phyloP scores from a whole-genome alignment of 2,113 vertebrate genomes.

The Cottus gobio region DNA sequence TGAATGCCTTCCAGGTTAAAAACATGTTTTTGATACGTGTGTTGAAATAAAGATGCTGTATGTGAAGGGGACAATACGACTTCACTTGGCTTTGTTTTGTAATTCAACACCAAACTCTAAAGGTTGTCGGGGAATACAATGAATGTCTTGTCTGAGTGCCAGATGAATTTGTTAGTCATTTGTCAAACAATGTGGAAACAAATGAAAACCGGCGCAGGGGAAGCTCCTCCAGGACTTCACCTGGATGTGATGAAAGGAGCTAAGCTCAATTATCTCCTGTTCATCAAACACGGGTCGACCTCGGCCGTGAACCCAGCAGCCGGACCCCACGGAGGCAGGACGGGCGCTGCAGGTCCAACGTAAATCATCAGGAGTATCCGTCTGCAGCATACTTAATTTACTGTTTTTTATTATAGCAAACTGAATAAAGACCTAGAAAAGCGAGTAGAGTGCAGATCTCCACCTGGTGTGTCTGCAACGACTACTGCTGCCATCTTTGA shows the following conservation, averaged over 20 bases:
- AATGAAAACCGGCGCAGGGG: conserved; percentile 84
- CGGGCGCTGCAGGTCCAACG: not conserved
- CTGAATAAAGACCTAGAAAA: not conserved
- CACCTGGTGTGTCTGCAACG: not conserved
- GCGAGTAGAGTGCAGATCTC: not conserved
- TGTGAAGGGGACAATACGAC: not conserved
- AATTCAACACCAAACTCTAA: not conserved
- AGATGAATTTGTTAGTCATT: not conserved
- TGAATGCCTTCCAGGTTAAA: not conserved
- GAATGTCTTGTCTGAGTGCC: not conserved
- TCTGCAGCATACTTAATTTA: not conserved
- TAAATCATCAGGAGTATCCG: not conserved
- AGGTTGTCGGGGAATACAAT: too few species aligned
- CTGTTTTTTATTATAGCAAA: not conserved
- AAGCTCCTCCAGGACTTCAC: conserved; percentile 86
- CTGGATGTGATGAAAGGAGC: not conserved
- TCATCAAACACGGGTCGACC: conserved; percentile 15
- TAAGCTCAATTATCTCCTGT: conserved; percentile 71
- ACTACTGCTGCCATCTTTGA: not conserved
- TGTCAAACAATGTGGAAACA: conserved; percentile 3
- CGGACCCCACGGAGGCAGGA: conserved; percentile 1
- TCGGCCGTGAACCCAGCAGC: not conserved
- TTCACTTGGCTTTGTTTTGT: not conserved
- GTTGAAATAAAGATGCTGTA: not conserved
- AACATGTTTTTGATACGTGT: not conserved